A percentile compares a stretch with the other conserved stretches of the same genome.
phyloP scores from a whole-genome alignment of 1,140 invertebrate species.

The Scaptomyza montana region DNA sequence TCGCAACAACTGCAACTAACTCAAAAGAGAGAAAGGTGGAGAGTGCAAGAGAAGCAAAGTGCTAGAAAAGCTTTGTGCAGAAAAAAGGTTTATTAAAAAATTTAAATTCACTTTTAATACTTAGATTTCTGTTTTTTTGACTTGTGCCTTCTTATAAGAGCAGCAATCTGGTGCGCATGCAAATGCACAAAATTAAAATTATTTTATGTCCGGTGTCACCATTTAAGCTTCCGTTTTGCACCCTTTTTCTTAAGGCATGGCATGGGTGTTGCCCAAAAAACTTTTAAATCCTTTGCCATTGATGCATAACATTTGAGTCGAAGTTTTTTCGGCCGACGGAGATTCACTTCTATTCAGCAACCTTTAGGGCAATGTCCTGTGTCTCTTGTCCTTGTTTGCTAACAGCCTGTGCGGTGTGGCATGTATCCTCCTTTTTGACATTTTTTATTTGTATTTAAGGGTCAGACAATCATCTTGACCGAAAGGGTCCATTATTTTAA shows the following conservation, averaged over 20 bases:
- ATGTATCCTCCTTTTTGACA: slow-evolving; percentile 41
- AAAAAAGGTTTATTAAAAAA: slow-evolving; percentile 76
- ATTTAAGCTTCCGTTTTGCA: slow-evolving; percentile 59
- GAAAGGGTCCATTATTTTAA: background rate
- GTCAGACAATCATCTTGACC: background rate
- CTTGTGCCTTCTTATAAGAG: slow-evolving; percentile 35
- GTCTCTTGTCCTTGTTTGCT: slow-evolving; percentile 34
- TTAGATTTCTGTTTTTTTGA: slow-evolving; percentile 43
- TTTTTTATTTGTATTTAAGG: background rate
- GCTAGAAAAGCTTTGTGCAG: slow-evolving; percentile 40
- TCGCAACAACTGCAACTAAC: slow-evolving; percentile 32
- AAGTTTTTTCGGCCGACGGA: slow-evolving; percentile 42
- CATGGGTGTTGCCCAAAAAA: background rate
- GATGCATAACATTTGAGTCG: slow-evolving; percentile 64
- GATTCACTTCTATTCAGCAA: slow-evolving; percentile 61
- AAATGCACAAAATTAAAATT: slow-evolving; percentile 81
- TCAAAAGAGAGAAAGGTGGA: background rate
- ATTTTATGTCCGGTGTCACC: slow-evolving; percentile 79
- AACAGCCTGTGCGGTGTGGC: slow-evolving; percentile 42
- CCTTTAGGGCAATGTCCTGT: slow-evolving; percentile 39
- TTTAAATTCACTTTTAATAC: slow-evolving; percentile 76
- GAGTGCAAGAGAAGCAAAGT: background rate
- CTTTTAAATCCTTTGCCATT: slow-evolving; percentile 61
- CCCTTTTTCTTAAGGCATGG: slow-evolving; percentile 38
- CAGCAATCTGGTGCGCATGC: slow-evolving; percentile 52